These are phyloP conservation scores for Pseudopleuronectes americanus DNA, from an alignment of 2,797 vertebrate genomes.

Conservation along the genomic window DNA sequence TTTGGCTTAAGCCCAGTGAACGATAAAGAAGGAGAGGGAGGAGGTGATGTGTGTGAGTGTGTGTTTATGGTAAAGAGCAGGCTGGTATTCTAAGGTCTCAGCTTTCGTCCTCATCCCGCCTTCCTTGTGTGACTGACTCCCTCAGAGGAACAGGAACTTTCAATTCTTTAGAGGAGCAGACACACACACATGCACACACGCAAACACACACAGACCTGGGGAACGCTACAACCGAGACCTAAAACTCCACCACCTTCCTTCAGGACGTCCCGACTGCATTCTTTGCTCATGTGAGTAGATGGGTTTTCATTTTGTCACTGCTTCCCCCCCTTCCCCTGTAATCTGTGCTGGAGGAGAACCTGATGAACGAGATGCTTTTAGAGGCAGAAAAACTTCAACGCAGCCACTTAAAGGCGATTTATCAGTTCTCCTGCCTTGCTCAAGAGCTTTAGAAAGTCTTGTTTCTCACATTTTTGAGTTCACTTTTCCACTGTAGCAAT, in stretches of 20 bases:
- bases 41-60: slow-evolving; percentile 6
- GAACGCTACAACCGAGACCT: background rate
- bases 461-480: no score
- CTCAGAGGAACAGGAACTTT: slow-evolving; percentile 45
- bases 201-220: slow-evolving; percentile 10
- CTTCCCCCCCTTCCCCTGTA: background rate
- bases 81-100: slow-evolving; percentile 59
- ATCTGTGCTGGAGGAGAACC: slow-evolving; percentile 23
- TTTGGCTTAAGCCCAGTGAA: slow-evolving; percentile 25
- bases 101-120: slow-evolving; percentile 62
- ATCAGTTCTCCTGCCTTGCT: no score
- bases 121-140: slow-evolving; percentile 47
- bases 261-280: background rate
- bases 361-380: slow-evolving; percentile 28
- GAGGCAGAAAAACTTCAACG: no score
- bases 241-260: background rate
- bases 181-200: background rate
- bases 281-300: slow-evolving; percentile 51
- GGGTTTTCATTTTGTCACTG: background rate
- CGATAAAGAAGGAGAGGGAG: slow-evolving; percentile 39
- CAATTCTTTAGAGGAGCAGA: slow-evolving; percentile 1
- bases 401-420: no score
- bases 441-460: no score
- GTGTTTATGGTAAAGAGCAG: slow-evolving; percentile 17
- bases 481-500: no score